Evolutionary conservation across 2,113 vertebrate genomes (phyloP), one percentile per base, ranked within the genome.

Genomic region (Chloropsis cyanopogon): DNA sequence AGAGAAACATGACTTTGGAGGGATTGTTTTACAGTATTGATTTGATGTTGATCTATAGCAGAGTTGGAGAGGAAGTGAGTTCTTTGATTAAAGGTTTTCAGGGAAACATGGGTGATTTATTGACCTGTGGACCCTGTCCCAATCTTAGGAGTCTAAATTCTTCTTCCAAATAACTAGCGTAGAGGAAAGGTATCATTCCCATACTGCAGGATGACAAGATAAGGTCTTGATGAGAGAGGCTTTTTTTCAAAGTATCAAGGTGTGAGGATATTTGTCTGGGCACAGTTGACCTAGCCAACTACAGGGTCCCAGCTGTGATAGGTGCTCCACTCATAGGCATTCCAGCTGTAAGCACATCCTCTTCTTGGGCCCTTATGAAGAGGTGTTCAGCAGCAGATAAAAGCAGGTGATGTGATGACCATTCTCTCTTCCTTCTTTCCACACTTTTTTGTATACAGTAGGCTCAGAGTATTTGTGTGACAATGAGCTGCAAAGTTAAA

Each of bases 1-100:
- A 68, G 21, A 89, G 44, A 76, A 92, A 84, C 16, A 68, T 59
- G 18, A 82, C 71, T 90, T 84, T 44, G 13, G 5, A 84, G 56
- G 14, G 7, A 31, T 84, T 79, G 39, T 84, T 94, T 95, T 68
- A 56, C 28, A 28, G 12, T 57, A 87, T 79, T 37, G 57, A 76
- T 85, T 57, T 76, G 16, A 85, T 60, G n/a, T 22, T 95, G 65
- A 76, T 76, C 46, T 59, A 64, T 37, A 90, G 14, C 23, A 64
- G 11, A 59, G 24, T 33, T 72, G 66, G 37, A 14, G 71, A n/a
- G 1, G 8, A 90, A 47, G 52, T 1, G 0, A 0, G 0, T 25
- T 63, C 81, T 75, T 79, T 66, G 1, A 82, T 87, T 75, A 52
- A 86, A 80, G 18, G 6, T 73, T 86, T 92, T 47, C 2, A 1